A percentile compares a stretch with the other conserved stretches of the same genome.
Conservation (phyloP, 2,797 vertebrate species). For the Choloepus didactylus region DNA sequence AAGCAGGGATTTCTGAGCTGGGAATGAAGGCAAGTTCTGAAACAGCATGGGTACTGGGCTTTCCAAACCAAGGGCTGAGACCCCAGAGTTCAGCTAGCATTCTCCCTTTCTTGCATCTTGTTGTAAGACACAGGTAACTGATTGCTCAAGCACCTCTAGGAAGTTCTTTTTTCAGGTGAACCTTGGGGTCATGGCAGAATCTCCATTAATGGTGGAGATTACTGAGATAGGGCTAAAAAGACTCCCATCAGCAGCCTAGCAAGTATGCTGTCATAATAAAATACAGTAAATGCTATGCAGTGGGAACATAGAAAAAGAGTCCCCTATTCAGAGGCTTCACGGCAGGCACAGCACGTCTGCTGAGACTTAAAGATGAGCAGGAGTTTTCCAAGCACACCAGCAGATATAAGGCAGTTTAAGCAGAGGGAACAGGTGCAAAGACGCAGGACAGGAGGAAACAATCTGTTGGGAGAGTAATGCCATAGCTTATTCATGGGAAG, state of each 20-base stretch:
- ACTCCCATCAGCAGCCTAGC: background rate
- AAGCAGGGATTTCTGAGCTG: background rate
- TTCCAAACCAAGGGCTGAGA: background rate
- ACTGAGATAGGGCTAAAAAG: background rate
- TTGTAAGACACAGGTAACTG: background rate
- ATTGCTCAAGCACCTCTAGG: background rate
- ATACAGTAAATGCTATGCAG: background rate
- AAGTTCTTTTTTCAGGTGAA: background rate
- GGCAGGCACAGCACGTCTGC: background rate
- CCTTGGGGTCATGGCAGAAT: background rate
- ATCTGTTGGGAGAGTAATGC: background rate
- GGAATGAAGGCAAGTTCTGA: background rate
- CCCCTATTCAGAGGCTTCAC: background rate
- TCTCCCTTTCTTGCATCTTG: background rate
- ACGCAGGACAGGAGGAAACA: background rate
- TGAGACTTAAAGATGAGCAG: background rate
- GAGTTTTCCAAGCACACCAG: background rate
- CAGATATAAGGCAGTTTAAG: background rate
- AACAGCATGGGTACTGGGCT: background rate
- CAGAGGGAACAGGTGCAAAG: background rate
- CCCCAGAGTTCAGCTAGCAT: background rate
- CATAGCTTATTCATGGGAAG: background rate
- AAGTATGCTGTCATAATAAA: background rate
- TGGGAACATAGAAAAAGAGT: background rate
- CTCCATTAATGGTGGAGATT: background rate